phyloP scores from a whole-genome alignment of 2,797 vertebrate genomes.

The Pipistrellus nathusii region DNA sequence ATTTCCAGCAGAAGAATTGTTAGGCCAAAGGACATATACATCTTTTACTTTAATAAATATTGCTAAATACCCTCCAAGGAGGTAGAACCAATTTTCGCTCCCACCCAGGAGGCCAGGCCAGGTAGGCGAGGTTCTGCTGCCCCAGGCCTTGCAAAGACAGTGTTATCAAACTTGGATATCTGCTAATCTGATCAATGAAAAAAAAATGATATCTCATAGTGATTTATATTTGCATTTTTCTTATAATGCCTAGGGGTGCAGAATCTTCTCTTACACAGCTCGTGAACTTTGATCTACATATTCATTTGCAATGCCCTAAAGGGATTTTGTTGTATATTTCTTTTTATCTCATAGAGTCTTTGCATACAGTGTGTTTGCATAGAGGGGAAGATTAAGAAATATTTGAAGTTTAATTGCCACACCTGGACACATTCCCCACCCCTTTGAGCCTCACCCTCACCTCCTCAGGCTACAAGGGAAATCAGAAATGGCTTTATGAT shows the following conservation, averaged over 20 bases:
- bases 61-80: background rate
- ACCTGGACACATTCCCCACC: background rate
- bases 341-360: background rate
- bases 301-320: background rate
- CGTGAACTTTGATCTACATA: background rate
- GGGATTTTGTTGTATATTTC: background rate
- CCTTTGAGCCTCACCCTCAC: background rate
- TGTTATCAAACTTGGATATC: background rate
- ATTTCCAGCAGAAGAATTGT: background rate
- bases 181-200: background rate
- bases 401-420: background rate
- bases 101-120: background rate
- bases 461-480: constrained; percentile 24
- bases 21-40: constrained; percentile 19
- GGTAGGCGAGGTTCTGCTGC: background rate
- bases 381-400: constrained; percentile 33
- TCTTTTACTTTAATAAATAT: constrained; percentile 29
- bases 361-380: background rate
- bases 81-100: background rate
- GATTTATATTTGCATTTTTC: constrained; percentile 48
- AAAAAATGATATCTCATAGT: background rate
- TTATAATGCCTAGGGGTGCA: background rate
- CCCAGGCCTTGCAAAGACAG: background rate
- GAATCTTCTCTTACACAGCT: background rate
- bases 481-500: background rate